phyloP scores from a whole-genome alignment of 2,888 invertebrate genomes.

The Drosophila emarginata region DNA sequence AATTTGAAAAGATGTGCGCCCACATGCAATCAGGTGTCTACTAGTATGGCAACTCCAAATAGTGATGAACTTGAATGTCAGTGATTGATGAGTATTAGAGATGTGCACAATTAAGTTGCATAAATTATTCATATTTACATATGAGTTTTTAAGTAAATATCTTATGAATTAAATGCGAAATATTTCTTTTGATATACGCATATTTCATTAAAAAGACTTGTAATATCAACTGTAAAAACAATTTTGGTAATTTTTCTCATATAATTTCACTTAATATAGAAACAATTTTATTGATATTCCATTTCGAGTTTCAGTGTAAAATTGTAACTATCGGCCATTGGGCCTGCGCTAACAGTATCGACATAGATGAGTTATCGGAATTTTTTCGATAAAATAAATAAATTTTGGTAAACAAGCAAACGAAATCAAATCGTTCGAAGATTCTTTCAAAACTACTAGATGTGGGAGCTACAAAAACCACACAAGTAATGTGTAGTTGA shows the following conservation, averaged over 20 bases:
- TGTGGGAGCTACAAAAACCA: not conserved
- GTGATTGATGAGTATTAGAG: not conserved
- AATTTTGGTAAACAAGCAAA: conserved; percentile 5
- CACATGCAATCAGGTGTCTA: not conserved
- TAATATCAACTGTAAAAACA: no score
- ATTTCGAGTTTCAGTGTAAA: no score
- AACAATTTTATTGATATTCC: no score
- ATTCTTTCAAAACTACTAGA: not conserved
- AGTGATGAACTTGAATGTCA: not conserved
- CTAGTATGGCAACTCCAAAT: not conserved
- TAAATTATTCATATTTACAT: not conserved
- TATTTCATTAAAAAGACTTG: no score
- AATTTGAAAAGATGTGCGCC: not conserved
- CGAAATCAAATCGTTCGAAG: not conserved
- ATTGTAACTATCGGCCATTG: not conserved
- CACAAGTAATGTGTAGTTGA: not conserved
- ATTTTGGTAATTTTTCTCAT: no score
- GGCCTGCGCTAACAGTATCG: not conserved
- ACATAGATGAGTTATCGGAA: not conserved
- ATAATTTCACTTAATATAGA: no score
- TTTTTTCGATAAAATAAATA: conserved; percentile 2
- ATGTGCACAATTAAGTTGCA: not conserved
- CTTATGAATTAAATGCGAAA: no score
- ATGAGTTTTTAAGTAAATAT: no score
- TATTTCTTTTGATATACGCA: no score